Evolutionary conservation across 2,113 vertebrate species (phyloP), one percentile per base, ranked within the genome.

Genomic region (Rhagologus leucostigma): DNA sequence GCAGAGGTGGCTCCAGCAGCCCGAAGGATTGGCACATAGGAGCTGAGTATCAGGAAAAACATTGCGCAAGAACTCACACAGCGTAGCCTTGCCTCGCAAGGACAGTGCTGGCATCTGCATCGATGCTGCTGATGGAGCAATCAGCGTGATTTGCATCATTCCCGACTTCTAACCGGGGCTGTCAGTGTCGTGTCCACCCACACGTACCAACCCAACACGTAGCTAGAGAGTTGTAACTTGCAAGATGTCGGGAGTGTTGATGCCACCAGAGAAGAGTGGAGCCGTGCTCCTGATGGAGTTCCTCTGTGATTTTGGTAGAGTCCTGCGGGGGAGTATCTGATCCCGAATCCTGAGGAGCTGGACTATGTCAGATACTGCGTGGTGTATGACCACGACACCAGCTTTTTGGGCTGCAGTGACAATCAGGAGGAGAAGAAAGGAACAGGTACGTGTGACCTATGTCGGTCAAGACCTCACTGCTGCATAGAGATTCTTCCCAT

Each of bases 351-450:
- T 2, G 70, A 98, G 95, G 98, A 98, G 50, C 59, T 99, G 89
- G 95, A 98, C 42, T 98, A 96, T 30, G 97, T 99, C 97, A 97
- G 93, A 8, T 96, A 98, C 65, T 98, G 98, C 30, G 98, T 99
- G 79, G 98, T 99, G 16, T 99, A 99, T 18, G 99, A 99, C 67
- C 92, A 84, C 4, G 91, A 76, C 62, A 98, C 98, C 12, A 92
- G 85, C 56, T 93, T 80, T 17, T 53, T 98, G 79, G 87, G 97
- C 29, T 50, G 3, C 77, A 3, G 1, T 35, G 62, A 79, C 16
- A 32, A 8, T 49, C 49, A 85, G 6, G 67, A 95, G 4, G 26
- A 95, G 70, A 47, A 86, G 4, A 27, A 69, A 9, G 76, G 68
- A 41, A 22, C 60, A 94, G 96, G 96, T 96, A 96, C 0, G 4